Conservation (phyloP, 2,797 vertebrate species). For the Picus viridis region DNA sequence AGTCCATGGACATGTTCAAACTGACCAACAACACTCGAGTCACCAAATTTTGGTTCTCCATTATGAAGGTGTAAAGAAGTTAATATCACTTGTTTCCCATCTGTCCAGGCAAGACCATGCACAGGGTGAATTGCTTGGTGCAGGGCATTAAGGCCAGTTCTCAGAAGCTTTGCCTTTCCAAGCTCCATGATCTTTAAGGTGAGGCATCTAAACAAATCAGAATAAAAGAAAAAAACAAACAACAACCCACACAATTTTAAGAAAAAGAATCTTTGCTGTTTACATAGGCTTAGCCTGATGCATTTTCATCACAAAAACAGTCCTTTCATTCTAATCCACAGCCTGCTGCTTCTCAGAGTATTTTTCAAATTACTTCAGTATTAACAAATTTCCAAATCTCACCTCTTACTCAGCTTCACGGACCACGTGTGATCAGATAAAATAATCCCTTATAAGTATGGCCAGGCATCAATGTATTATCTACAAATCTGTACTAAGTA, state of each 20-base stretch:
- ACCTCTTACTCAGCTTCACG: background rate
- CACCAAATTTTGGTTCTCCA: conserved; percentile 86
- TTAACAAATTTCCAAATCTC: background rate
- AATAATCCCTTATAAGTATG: background rate
- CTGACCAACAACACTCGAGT: conserved; percentile 91
- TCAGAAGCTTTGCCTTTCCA: conserved; percentile 91
- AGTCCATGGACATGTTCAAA: conserved; percentile 93
- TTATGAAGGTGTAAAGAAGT: conserved; percentile 81
- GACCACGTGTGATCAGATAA: background rate
- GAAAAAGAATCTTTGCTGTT: background rate
- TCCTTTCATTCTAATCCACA: background rate
- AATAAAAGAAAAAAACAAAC: background rate
- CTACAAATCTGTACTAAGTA: conserved; percentile 7
- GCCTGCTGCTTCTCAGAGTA: background rate
- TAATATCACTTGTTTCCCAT: conserved; percentile 92
- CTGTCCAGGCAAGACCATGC: conserved; percentile 95
- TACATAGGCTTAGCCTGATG: background rate
- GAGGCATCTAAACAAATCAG: conserved; percentile 13
- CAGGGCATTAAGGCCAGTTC: conserved; percentile 90
- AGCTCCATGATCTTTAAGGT: conserved; percentile 85
- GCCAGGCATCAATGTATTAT: conserved; percentile 31
- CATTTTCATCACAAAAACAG: background rate
- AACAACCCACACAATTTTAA: background rate
- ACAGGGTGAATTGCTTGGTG: conserved; percentile 91
- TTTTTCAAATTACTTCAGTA: background rate